These are phyloP conservation scores for Cyprinodon tularosa DNA, from an alignment of 2,113 vertebrate genomes.

Conservation along the genomic window DNA sequence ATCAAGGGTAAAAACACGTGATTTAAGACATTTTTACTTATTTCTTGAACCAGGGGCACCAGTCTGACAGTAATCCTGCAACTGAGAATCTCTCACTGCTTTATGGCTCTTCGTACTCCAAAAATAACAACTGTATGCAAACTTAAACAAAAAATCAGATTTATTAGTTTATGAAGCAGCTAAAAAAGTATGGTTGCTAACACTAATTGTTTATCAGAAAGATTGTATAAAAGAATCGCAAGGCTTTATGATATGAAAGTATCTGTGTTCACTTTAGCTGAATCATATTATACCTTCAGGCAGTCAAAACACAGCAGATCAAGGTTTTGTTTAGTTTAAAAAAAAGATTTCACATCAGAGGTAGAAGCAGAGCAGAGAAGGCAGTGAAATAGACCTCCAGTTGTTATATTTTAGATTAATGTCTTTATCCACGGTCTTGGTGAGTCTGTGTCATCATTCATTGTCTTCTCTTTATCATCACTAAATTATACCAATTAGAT, in stretches of 20 bases:
- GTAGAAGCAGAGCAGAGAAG: conserved; percentile 51
- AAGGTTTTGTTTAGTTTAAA: conserved; percentile 63
- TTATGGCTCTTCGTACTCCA: no score
- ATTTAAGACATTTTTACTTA: no score
- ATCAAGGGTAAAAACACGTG: no score
- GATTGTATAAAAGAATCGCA: neutral
- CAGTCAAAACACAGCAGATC: conserved; percentile 57
- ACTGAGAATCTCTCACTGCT: no score
- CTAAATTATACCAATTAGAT: conserved; percentile 42
- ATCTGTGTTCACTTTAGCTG: conserved; percentile 29
- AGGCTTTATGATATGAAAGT: neutral
- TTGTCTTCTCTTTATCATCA: conserved; percentile 22
- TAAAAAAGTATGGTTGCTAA: neutral
- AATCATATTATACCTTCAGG: conserved; percentile 67
- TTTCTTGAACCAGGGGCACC: no score
- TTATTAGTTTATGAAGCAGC: no score
- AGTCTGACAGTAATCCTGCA: no score
- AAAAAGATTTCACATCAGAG: conserved; percentile 57
- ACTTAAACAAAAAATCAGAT: no score
- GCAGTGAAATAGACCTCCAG: conserved; percentile 66
- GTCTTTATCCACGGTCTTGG: conserved; percentile 5
- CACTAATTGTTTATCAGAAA: neutral
- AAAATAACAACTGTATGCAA: no score
- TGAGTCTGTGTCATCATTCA: conserved; percentile 46
- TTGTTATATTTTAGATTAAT: conserved; percentile 37